Base-by-base conservation (phyloP, 2,888 invertebrate genomes). In the Neelides folsomi region DNA sequence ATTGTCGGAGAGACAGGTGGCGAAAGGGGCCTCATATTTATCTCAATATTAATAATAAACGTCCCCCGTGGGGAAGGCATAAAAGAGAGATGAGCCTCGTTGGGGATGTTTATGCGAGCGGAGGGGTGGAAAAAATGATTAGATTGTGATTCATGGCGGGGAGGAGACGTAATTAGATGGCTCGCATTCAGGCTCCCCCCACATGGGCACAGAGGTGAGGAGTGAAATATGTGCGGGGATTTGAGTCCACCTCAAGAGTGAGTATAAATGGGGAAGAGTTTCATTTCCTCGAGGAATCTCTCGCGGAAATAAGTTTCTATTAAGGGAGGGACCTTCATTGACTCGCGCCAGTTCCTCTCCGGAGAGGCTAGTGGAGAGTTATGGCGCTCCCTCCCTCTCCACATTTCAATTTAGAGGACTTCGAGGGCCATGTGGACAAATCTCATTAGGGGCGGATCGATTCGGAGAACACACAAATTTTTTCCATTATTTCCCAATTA, bases 91-190 rank as follows among this genome's bases (percentile, higher is more conserved):
- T 49, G 43, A 49, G 43, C 49, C 41, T 37, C 41, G 40, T 41
- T 49, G 16, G 42, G 42, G 18, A 18, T 12, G 42, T 13, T 18
- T 12, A 42, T 18, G 15, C 15, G 5, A 18, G 42, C 8, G 6
- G 19, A 42, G 19, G 19, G 42, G 13, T 27, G 27, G 42, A 49
- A 55, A 55, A 55, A 51, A 51, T 52, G 52, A 55, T 55, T 52
- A 52, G 47, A 49, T 55, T 55, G 51, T 55, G 55, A 55, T 55
- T 55, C 55, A 55, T 55, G 47, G 55, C 46, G 43, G 43, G 51
- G 46, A 35, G 51, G 49, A 49, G 52, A 52, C 49, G 55, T 55
- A 55, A 55, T 55, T 55, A 55, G 55, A 55, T 55, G 52, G 52
- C 55, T 36, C 45, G 49, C 48, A 54, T 47, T 19, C 38, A 27